Evolutionary conservation across 64 coral and sea anemone species (phyloP).

Genomic region (Stylophora pistillata): DNA sequence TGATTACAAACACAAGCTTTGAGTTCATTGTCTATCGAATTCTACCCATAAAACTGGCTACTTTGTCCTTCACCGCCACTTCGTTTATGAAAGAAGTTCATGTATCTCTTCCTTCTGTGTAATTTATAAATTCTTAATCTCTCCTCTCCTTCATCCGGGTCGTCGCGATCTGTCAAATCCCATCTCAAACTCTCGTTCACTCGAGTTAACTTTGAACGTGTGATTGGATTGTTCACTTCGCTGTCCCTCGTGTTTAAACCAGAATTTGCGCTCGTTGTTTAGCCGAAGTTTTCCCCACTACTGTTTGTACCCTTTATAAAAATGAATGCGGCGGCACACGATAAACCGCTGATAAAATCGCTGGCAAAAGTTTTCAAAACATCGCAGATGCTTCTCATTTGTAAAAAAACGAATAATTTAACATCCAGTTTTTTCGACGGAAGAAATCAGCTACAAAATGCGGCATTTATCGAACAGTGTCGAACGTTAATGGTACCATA

Average conservation of each 20-base stretch:
- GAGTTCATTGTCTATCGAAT: background rate
- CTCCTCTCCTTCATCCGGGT: constrained; percentile 26
- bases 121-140: constrained; percentile 41
- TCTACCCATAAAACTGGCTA: constrained; percentile 16
- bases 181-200: constrained; percentile 36
- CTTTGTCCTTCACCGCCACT: constrained; percentile 20
- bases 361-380: background rate
- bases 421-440: background rate
- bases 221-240: background rate
- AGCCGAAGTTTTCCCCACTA: constrained; percentile 16
- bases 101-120: constrained; percentile 33
- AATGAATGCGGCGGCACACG: background rate
- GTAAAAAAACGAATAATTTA: background rate
- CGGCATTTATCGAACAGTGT: background rate
- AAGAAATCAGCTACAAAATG: background rate
- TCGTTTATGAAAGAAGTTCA: constrained; percentile 32
- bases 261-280: background rate
- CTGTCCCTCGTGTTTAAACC: background rate
- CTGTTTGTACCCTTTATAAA: background rate
- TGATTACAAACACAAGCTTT: background rate
- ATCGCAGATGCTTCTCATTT: background rate
- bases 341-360: constrained; percentile 1
- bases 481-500: background rate
- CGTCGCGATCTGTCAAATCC: constrained; percentile 4
- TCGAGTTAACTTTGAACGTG: background rate